Evolutionary conservation across 2,888 invertebrate species (phyloP).

Genomic region (Hydroisotoma schaefferi): DNA sequence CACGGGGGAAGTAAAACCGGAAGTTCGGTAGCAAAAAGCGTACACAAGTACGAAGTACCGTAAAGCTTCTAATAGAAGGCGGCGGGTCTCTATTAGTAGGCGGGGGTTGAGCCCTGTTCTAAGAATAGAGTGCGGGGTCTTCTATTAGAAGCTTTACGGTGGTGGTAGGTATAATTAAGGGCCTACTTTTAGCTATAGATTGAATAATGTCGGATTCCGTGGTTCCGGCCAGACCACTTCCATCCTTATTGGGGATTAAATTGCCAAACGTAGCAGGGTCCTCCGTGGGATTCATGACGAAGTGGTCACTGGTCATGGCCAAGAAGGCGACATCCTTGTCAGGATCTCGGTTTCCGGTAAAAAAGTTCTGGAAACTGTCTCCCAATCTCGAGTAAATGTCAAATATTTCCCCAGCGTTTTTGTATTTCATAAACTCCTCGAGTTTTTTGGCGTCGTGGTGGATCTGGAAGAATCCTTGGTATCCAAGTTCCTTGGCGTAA

Average conservation of each 20-base stretch:
- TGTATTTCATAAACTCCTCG: neutral
- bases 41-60: no score
- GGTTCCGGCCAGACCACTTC: no score
- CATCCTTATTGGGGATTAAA: neutral
- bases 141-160: no score
- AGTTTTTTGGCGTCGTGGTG: neutral
- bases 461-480: neutral
- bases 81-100: no score
- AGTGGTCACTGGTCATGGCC: no score
- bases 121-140: no score
- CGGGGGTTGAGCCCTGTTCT: no score
- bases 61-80: no score
- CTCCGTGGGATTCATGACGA: no score
- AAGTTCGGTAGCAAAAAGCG: no score
- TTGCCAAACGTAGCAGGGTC: neutral
- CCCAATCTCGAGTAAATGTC: neutral
- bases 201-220: neutral
- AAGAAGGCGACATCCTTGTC: no score
- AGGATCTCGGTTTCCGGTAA: no score
- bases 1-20: neutral
- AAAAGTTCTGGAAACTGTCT: neutral
- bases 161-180: neutral
- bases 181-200: neutral
- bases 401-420: neutral
- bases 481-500: conserved; percentile 1